phyloP scores from a whole-genome alignment of 2,888 invertebrate genomes.

The Drosophila neonasuta region DNA sequence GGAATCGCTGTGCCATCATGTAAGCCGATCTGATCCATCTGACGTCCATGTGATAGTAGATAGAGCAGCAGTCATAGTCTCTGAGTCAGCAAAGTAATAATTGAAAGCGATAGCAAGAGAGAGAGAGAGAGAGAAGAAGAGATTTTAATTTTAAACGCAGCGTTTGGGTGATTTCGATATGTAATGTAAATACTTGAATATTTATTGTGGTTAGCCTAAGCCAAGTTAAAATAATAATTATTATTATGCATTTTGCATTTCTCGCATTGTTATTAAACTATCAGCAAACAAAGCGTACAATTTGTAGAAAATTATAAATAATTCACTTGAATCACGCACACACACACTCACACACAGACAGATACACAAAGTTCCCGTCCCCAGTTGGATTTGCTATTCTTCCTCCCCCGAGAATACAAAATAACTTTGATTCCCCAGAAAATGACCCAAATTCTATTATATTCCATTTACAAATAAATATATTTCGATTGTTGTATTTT shows the following conservation, averaged over 20 bases:
- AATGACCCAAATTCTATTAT: conserved; percentile 18
- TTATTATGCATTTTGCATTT: conserved; percentile 55
- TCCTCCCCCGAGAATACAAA: neutral
- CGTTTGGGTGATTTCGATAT: conserved; percentile 71
- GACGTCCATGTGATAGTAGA: conserved; percentile 69
- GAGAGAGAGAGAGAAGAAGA: neutral
- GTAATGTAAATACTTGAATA: conserved; percentile 57
- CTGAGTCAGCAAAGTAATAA: neutral
- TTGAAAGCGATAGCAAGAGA: no score
- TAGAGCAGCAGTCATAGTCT: conserved; percentile 22
- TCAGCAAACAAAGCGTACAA: conserved; percentile 22
- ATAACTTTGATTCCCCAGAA: conserved; percentile 1
- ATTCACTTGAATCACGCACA: conserved; percentile 14
- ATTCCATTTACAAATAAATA: conserved; percentile 14
- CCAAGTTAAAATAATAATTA: conserved; percentile 20
- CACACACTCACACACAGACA: neutral
- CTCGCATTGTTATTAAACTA: conserved; percentile 45
- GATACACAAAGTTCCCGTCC: conserved; percentile 19
- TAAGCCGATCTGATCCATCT: conserved; percentile 41
- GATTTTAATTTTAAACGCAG: conserved; percentile 69
- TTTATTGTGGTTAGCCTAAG: conserved; percentile 22
- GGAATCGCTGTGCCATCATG: conserved; percentile 77
- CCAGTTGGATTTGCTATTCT: conserved; percentile 1
- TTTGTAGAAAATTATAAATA: conserved; percentile 39
- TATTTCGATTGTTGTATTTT: conserved; percentile 31